Percentiles rank a stretch among this genome's conserved stretches.
phyloP scores from a whole-genome alignment of 30 jellyfish, hydroid and myxozoan genomes.

The Nemopilema nomurai region DNA sequence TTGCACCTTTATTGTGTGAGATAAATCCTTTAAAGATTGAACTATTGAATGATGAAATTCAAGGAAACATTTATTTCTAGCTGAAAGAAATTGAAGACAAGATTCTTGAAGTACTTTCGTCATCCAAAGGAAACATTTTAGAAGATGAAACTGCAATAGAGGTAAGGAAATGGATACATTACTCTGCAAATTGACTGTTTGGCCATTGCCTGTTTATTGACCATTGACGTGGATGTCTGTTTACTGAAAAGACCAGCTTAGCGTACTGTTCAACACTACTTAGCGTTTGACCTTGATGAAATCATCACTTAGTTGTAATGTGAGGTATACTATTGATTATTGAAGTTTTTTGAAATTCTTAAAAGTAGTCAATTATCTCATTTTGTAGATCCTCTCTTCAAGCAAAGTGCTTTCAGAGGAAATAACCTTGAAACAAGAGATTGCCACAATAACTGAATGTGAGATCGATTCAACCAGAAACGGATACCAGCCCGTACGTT shows the following conservation, averaged over 20 bases:
- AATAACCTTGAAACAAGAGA: constrained; percentile 55
- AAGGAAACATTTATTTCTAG: constrained; percentile 28
- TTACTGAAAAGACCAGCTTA: no score
- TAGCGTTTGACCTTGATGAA: no score
- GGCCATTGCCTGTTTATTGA: no score
- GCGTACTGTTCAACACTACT: no score
- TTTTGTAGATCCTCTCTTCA: constrained; percentile 51
- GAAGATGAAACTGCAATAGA: constrained; percentile 76
- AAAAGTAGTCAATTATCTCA: neutral
- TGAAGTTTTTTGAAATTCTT: no score
- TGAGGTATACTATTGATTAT: no score
- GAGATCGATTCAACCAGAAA: constrained; percentile 64
- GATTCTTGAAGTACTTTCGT: constrained; percentile 88
- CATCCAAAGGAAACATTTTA: constrained; percentile 85
- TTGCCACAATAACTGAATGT: constrained; percentile 47
- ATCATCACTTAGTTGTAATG: no score
- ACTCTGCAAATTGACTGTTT: no score
- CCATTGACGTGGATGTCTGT: no score
- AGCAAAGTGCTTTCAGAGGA: constrained; percentile 65
- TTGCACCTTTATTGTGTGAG: no score
- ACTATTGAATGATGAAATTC: neutral
- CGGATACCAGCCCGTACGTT: constrained; percentile 70
- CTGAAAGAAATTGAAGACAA: constrained; percentile 97
- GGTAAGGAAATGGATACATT: neutral
- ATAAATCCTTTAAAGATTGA: no score